Conservation (phyloP, 1,140 invertebrate genomes). For the Lepidurus apus region DNA sequence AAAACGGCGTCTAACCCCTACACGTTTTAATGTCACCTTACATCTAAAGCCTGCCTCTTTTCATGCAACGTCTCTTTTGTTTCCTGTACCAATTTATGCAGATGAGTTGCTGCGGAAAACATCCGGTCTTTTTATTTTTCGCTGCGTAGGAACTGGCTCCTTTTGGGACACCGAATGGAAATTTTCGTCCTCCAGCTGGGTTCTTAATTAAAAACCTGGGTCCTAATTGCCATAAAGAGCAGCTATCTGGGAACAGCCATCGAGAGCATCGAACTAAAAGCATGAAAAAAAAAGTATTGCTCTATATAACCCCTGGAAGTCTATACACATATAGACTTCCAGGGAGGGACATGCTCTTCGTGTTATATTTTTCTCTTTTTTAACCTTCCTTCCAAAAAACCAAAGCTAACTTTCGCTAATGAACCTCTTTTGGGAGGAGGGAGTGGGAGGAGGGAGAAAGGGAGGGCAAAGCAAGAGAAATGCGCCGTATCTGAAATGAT, state of each 20-base stretch:
- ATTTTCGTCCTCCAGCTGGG: conserved; percentile 5
- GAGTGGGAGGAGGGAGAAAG: background rate
- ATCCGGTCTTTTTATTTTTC: background rate
- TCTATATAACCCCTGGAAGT: background rate
- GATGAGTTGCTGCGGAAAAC: background rate
- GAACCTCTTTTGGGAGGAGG: background rate
- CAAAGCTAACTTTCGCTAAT: conserved; percentile 22
- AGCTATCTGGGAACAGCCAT: background rate
- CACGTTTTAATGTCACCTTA: background rate
- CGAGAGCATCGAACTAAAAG: conserved; percentile 8
- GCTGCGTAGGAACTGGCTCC: background rate
- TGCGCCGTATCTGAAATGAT: background rate
- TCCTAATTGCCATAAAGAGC: conserved; percentile 16
- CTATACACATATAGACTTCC: too few species aligned
- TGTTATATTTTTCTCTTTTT: conserved; percentile 5
- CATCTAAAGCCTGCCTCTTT: background rate
- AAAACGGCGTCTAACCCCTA: background rate
- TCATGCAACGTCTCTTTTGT: background rate
- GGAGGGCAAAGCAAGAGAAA: background rate
- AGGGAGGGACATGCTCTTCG: background rate
- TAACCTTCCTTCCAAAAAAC: background rate
- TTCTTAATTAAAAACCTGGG: conserved; percentile 20
- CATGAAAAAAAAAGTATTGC: background rate
- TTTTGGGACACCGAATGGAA: background rate
- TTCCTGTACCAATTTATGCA: conserved; percentile 12